phyloP scores from a whole-genome alignment of 2,797 vertebrate genomes.

The Petrocephalus sullivani region DNA sequence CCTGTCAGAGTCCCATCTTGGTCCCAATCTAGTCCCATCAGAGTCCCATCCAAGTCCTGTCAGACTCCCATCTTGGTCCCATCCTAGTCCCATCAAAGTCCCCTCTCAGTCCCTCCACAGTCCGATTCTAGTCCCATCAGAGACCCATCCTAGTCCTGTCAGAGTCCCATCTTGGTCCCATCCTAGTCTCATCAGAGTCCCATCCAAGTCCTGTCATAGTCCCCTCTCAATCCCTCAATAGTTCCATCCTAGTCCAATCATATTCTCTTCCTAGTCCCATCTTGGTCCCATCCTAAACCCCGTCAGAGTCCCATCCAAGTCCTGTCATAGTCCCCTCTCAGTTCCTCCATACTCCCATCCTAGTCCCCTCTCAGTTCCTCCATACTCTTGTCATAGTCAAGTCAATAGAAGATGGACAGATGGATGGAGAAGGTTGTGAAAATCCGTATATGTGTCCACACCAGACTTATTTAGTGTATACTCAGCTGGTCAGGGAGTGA shows the following conservation, averaged over 20 bases:
- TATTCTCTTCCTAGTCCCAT: background rate
- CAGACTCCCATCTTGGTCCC: background rate
- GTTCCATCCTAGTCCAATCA: background rate
- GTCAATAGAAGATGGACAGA: background rate
- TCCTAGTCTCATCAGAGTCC: background rate
- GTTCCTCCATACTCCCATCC: background rate
- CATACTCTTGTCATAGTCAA: too few relatives aligned
- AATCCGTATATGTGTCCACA: background rate
- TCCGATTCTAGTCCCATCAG: background rate
- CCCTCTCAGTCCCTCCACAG: background rate
- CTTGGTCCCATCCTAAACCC: background rate
- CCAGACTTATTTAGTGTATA: background rate
- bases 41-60: too few relatives aligned
- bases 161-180: background rate
- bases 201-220: background rate
- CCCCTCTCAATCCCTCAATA: background rate
- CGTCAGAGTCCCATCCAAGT: background rate
- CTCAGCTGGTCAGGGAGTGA: background rate
- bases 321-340: background rate
- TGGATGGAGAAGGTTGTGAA: background rate
- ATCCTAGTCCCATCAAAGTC: background rate
- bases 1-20: too few relatives aligned
- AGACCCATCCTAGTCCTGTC: background rate
- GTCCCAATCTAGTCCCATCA: too few relatives aligned
- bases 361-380: background rate